These are phyloP conservation scores for Laticauda colubrina DNA, from an alignment of 2,113 vertebrate species.

Conservation along the genomic window DNA sequence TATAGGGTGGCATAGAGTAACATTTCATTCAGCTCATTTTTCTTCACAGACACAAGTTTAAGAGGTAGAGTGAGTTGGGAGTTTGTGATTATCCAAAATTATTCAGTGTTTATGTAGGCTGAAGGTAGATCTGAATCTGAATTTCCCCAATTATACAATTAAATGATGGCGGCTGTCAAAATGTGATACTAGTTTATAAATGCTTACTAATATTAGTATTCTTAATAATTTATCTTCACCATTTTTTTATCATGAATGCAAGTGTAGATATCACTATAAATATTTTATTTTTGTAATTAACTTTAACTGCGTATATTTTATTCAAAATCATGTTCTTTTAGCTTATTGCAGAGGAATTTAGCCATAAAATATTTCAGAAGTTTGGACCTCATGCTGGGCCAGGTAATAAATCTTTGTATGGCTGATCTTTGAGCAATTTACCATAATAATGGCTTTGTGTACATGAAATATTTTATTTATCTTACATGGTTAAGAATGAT, in stretches of 20 bases:
- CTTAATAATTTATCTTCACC: not conserved
- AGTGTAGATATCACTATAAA: not conserved
- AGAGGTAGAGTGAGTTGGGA: not conserved
- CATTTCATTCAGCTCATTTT: not conserved
- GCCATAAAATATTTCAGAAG: conserved; percentile 78
- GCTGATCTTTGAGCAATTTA: not conserved
- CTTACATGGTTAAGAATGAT: not conserved
- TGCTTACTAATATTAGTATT: not conserved
- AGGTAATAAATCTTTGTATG: conserved; percentile 68
- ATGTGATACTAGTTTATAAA: not conserved
- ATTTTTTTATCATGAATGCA: not conserved
- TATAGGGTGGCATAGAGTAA: not conserved
- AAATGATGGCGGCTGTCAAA: not conserved
- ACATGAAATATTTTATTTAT: not conserved
- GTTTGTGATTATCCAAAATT: not conserved
- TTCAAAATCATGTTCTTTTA: conserved; percentile 58
- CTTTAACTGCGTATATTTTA: not conserved
- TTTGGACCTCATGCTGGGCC: conserved; percentile 69
- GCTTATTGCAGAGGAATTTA: conserved; percentile 96
- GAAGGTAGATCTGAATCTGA: not conserved
- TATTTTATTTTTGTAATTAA: not conserved
- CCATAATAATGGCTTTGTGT: not conserved
- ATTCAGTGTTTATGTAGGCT: not conserved
- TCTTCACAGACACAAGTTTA: not conserved
- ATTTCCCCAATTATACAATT: not conserved